These are phyloP conservation scores for Ceratina australensis DNA, from an alignment of 1,140 invertebrate genomes.

Conservation along the genomic window DNA sequence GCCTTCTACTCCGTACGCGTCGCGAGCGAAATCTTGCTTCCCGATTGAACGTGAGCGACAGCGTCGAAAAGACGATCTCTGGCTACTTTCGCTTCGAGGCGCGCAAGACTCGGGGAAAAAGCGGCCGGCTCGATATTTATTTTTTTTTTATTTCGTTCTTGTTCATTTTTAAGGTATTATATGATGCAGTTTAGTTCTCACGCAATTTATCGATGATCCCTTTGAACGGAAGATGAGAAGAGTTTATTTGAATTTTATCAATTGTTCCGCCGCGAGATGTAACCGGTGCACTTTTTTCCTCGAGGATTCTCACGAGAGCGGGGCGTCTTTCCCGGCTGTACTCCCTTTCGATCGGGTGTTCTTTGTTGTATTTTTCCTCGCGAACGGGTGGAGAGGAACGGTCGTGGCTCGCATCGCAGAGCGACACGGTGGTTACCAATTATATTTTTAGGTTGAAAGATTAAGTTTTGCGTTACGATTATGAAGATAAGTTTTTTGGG, in stretches of 20 bases:
- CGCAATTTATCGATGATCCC: background rate
- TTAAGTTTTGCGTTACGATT: slow-evolving; percentile 67
- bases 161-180: background rate
- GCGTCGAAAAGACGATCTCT: slow-evolving; percentile 1
- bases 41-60: background rate
- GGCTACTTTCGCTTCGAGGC: slow-evolving; percentile 19
- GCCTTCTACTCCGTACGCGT: slow-evolving; percentile 18
- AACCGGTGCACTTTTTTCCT: no score
- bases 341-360: background rate
- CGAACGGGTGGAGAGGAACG: background rate
- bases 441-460: slow-evolving; percentile 69
- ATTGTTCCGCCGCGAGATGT: no score
- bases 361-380: slow-evolving; percentile 10
- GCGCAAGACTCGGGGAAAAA: background rate
- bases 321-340: background rate
- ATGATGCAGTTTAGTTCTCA: background rate
- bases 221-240: no score
- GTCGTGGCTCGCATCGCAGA: slow-evolving; percentile 42
- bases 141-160: background rate
- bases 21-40: background rate
- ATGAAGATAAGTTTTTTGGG: slow-evolving; percentile 46
- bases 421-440: slow-evolving; percentile 67
- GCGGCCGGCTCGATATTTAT: background rate
- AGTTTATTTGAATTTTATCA: no score
- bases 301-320: no score